Base-by-base conservation (phyloP, 2,888 invertebrate species). In the Drosophila merina region DNA sequence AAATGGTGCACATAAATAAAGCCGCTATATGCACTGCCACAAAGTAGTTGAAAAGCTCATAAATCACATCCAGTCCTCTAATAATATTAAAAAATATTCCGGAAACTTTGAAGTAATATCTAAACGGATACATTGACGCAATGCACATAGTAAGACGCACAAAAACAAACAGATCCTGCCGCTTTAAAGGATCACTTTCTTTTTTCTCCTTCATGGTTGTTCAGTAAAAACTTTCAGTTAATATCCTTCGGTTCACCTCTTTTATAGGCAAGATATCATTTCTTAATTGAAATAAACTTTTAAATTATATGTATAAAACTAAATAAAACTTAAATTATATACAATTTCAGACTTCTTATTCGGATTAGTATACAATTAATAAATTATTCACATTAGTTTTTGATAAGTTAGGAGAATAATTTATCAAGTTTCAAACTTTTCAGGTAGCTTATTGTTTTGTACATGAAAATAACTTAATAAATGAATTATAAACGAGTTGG, bases 1-100 rank as follows among this genome's bases (percentile, higher is more conserved):
- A 87, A 4, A 90, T 70, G 0, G 89, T 89, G 26, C 76, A 80
- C 6, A 90, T 73, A 42, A 75, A 89, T n/a, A 90, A 56, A 3
- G 72, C 69, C 0, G 64, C 75, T 25, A 90, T 83, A 47, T 90
- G 89, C 20, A 81, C 38, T 2, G 75, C 62, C 0, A 79, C 77
- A 40, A 89, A 82, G 30, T 82, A 76, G 7, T 76, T 73, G 31
- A 89, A 86, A 1, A 80, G 12, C 56, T 90, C 90, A 28, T 78
- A 72, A 1, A 69, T 5, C 6, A 49, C 20, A 28, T 74, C 71
- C 1, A 60, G 12, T 0, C 67, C 3, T 12, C 50, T 25, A n/a
- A 36, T 36, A 6, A 36, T n/a, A n/a, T 5, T 6, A 5, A 6
- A 36, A 12, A 73, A 8, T 6, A 6, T 47, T 7, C 45, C 55